Evolutionary conservation across 2,888 invertebrate genomes (phyloP).

Genomic region (Cheilosia vulpina): DNA sequence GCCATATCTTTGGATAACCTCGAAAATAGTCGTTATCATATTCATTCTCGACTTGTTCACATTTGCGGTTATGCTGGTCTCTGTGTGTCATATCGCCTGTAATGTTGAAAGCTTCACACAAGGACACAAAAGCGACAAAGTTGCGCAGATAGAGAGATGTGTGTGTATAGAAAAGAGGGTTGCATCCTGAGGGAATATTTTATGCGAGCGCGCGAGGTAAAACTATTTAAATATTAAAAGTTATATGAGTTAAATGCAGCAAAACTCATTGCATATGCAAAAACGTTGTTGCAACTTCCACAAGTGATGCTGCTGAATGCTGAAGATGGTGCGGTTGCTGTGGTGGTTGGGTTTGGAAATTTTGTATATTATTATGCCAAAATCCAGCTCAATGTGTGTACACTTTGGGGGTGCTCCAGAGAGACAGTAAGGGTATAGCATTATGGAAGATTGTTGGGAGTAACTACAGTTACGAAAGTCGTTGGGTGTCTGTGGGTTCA

Average conservation of each 20-base stretch:
- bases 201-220: slow-evolving; percentile 71
- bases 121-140: slow-evolving; percentile 23
- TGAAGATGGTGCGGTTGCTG: slow-evolving; percentile 17
- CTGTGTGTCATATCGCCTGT: slow-evolving; percentile 23
- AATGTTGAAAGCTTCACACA: slow-evolving; percentile 56
- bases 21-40: slow-evolving; percentile 64
- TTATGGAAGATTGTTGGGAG: slow-evolving; percentile 69
- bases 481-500: slow-evolving; percentile 21
- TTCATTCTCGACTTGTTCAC: slow-evolving; percentile 52
- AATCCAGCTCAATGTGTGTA: slow-evolving; percentile 28
- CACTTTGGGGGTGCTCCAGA: slow-evolving; percentile 8
- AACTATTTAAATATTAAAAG: slow-evolving; percentile 74
- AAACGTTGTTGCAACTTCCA: slow-evolving; percentile 66
- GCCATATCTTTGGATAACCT: slow-evolving; percentile 29
- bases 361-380: slow-evolving; percentile 49
- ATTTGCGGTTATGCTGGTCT: slow-evolving; percentile 45
- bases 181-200: slow-evolving; percentile 72
- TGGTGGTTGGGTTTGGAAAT: slow-evolving; percentile 21
- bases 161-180: slow-evolving; percentile 34
- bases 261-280: slow-evolving; percentile 73
- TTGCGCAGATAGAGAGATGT: slow-evolving; percentile 11
- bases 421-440: slow-evolving; percentile 22
- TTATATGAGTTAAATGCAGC: slow-evolving; percentile 74
- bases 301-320: slow-evolving; percentile 13
- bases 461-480: slow-evolving; percentile 71